A percentile compares a stretch with the other conserved stretches of the same genome.
Conservation (phyloP, 2,113 vertebrate species). For the Eclectus roratus region DNA sequence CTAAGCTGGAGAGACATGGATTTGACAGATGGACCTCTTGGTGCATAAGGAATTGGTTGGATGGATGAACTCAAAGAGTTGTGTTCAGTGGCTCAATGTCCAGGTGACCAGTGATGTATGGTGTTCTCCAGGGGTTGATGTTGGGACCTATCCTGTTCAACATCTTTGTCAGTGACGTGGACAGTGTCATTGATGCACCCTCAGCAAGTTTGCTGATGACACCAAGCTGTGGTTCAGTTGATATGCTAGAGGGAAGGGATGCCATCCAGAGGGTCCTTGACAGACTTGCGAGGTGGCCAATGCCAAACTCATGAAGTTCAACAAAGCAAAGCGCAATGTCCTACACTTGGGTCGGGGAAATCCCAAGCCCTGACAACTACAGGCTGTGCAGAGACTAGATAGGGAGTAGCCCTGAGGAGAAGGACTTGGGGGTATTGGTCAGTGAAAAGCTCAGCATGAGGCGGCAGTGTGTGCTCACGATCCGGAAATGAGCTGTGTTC, state of each 20-base stretch:
- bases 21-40: background rate
- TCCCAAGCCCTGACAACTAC: background rate
- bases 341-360: background rate
- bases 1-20: background rate
- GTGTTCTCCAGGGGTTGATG: background rate
- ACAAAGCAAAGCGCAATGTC: background rate
- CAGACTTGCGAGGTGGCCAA: background rate
- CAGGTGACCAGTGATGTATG: background rate
- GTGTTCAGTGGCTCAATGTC: background rate
- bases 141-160: background rate
- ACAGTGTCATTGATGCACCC: background rate
- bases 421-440: background rate
- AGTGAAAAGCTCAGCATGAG: background rate
- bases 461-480: background rate
- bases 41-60: background rate
- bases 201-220: background rate
- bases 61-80: background rate
- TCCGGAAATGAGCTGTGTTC: background rate
- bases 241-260: background rate
- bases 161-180: background rate
- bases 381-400: background rate
- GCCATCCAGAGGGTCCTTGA: background rate
- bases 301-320: background rate
- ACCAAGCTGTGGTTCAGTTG: background rate
- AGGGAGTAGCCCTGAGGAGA: background rate